A percentile compares a stretch with the other conserved stretches of the same genome.
Conservation (phyloP, 2,113 vertebrate species). For the Podiceps cristatus region DNA sequence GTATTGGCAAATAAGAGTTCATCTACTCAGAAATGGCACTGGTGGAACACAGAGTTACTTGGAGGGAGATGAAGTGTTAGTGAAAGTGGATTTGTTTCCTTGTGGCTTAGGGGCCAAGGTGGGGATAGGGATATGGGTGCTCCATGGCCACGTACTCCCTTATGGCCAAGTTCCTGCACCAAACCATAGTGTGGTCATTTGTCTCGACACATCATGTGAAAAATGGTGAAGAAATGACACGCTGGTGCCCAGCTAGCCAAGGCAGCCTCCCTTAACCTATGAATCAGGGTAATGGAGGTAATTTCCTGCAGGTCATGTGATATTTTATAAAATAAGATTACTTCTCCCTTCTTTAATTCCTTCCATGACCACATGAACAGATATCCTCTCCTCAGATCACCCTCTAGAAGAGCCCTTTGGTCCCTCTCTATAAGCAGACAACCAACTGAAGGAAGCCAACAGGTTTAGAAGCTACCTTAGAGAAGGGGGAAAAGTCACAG, state of each 20-base stretch:
- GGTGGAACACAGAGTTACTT: background rate
- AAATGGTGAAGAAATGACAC: background rate
- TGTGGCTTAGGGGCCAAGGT: background rate
- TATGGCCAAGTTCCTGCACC: background rate
- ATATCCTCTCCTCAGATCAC: background rate
- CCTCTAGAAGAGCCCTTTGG: background rate
- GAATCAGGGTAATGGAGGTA: fast-evolving
- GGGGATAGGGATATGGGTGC: background rate
- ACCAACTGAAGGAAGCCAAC: background rate
- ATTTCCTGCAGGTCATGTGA: background rate
- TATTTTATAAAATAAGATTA: background rate
- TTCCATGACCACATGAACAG: background rate
- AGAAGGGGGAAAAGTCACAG: background rate
- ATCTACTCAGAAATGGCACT: background rate
- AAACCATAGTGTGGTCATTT: background rate
- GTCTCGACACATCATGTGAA: background rate
- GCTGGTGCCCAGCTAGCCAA: fast-evolving
- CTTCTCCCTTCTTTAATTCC: background rate
- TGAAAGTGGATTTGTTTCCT: background rate
- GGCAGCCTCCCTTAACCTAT: background rate
- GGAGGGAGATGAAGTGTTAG: background rate
- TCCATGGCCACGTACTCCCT: background rate
- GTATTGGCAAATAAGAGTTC: background rate
- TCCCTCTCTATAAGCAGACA: background rate
- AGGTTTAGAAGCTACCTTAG: background rate